Conservation (phyloP, 2,888 invertebrate species). For the Xestoiulus laeticollis region DNA sequence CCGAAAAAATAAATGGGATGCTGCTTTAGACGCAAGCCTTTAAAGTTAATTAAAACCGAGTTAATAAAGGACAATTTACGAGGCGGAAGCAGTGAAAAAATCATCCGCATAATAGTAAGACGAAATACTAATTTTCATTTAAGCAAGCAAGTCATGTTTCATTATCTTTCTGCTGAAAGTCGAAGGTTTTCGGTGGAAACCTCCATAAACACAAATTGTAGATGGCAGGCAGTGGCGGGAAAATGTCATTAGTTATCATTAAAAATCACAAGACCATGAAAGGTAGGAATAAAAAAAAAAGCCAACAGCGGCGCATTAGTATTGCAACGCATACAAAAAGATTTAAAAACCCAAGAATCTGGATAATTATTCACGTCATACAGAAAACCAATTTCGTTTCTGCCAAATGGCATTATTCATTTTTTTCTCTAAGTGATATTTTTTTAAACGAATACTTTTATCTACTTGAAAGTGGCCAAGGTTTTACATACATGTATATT, state of each 20-base stretch:
- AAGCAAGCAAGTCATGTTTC: conserved; percentile 41
- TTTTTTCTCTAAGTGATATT: neutral
- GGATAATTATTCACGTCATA: conserved; percentile 29
- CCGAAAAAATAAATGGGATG: neutral
- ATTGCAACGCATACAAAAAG: neutral
- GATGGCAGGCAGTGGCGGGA: conserved; percentile 39
- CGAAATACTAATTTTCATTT: conserved; percentile 18
- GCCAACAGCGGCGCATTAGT: neutral
- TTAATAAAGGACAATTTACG: conserved; percentile 35
- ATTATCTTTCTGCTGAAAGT: conserved; percentile 5
- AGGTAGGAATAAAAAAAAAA: neutral
- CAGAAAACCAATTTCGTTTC: conserved; percentile 29
- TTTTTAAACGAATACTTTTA: neutral
- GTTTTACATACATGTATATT: neutral
- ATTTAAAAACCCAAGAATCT: neutral
- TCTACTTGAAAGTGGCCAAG: conserved; percentile 3
- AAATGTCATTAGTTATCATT: conserved; percentile 39
- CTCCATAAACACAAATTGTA: conserved; percentile 40
- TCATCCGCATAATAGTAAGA: conserved; percentile 8
- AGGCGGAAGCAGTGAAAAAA: neutral
- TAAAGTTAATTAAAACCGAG: conserved; percentile 10
- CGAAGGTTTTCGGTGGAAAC: conserved; percentile 38
- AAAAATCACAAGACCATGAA: conserved; percentile 11
- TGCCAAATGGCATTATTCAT: conserved; percentile 27
- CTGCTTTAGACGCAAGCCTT: neutral